phyloP scores from a whole-genome alignment of 2,113 vertebrate genomes.

The Tor tambroides region DNA sequence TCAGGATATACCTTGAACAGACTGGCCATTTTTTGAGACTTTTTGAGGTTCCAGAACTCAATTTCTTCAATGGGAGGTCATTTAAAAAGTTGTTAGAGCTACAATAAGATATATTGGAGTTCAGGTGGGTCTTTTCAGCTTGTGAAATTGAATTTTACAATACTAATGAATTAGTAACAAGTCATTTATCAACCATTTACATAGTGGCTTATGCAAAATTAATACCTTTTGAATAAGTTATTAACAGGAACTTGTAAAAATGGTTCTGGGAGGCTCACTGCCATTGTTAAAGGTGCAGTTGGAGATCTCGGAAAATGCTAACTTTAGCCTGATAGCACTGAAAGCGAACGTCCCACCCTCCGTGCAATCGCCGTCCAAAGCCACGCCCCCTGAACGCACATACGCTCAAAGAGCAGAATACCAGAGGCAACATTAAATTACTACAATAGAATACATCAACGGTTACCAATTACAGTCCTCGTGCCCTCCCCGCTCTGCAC shows the following conservation, averaged over 20 bases:
- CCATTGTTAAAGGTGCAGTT: too few species aligned
- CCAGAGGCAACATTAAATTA: too few species aligned
- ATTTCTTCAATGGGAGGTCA: slow-evolving; percentile 46
- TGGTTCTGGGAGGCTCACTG: slow-evolving; percentile 64
- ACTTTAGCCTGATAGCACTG: too few species aligned
- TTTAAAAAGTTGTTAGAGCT: slow-evolving; percentile 55
- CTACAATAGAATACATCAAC: too few species aligned
- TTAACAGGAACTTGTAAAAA: slow-evolving; percentile 69
- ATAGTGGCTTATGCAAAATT: slow-evolving; percentile 75
- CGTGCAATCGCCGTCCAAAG: too few species aligned
- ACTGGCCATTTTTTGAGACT: neutral
- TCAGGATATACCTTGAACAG: too few species aligned
- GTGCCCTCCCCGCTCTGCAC: too few species aligned
- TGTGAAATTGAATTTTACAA: slow-evolving; percentile 74
- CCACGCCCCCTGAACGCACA: too few species aligned
- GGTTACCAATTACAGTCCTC: too few species aligned
- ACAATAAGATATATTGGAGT: slow-evolving; percentile 60
- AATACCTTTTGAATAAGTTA: slow-evolving; percentile 69
- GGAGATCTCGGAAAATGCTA: too few species aligned
- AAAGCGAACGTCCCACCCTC: too few species aligned
- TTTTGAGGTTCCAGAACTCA: slow-evolving; percentile 22
- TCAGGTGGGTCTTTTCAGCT: slow-evolving; percentile 69
- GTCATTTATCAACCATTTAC: slow-evolving; percentile 77
- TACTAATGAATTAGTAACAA: slow-evolving; percentile 74
- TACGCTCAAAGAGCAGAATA: too few species aligned